Evolutionary conservation across 1,140 invertebrate genomes (phyloP).

Genomic region (Gryon sp.): DNA sequence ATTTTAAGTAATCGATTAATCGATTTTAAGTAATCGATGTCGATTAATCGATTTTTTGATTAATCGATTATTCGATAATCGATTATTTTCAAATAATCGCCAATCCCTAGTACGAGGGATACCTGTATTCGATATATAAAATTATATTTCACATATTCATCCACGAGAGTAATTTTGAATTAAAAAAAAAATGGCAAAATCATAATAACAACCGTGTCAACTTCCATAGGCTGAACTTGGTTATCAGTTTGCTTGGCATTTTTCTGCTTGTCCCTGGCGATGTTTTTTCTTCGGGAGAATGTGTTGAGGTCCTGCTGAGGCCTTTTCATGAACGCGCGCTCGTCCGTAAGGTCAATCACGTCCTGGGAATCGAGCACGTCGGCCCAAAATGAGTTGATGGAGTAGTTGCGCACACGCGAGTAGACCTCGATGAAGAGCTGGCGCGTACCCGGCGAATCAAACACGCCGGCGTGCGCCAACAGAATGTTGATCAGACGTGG

Average conservation of each 20-base stretch:
- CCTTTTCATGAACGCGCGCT: conserved; percentile 81
- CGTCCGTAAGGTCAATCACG: conserved; percentile 85
- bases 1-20: too few relatives aligned
- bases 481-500: conserved; percentile 93
- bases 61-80: too few relatives aligned
- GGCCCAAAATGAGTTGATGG: conserved; percentile 88
- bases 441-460: conserved; percentile 85
- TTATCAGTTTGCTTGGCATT: background rate
- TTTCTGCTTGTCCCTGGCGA: conserved; percentile 67
- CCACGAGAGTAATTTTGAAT: too few relatives aligned
- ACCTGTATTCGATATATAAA: too few relatives aligned
- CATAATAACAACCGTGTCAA: conserved; percentile 29
- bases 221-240: conserved; percentile 15
- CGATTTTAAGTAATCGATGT: too few relatives aligned
- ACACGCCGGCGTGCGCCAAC: conserved; percentile 95
- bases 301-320: conserved; percentile 64
- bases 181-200: conserved; percentile 7
- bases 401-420: conserved; percentile 84
- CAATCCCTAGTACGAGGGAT: too few relatives aligned
- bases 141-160: too few relatives aligned
- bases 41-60: too few relatives aligned
- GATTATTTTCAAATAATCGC: too few relatives aligned
- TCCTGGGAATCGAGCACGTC: conserved; percentile 83
- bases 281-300: conserved; percentile 73
- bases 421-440: conserved; percentile 88